phyloP scores from a whole-genome alignment of 2,888 invertebrate genomes.

The Acronicta aceris region DNA sequence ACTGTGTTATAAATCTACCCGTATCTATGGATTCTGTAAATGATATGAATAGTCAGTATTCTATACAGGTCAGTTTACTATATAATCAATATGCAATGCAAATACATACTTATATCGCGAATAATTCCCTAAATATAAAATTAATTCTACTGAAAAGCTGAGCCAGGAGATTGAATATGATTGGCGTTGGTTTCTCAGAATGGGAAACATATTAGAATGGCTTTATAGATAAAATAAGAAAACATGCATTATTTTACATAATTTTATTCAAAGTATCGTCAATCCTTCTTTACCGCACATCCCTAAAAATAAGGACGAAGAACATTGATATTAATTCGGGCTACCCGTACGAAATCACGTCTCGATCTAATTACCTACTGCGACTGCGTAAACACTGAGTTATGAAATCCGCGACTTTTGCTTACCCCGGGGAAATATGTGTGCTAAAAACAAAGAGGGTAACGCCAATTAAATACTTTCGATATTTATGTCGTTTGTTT shows the following conservation, averaged over 20 bases:
- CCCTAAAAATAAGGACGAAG: constrained; percentile 76
- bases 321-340: constrained; percentile 88
- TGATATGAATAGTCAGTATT: too few relatives aligned
- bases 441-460: constrained; percentile 83
- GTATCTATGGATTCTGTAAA: too few relatives aligned
- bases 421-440: constrained; percentile 83
- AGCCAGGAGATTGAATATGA: too few relatives aligned
- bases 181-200: too few relatives aligned
- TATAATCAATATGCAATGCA: too few relatives aligned
- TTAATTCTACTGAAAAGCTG: too few relatives aligned
- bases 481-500: constrained; percentile 46
- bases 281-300: constrained; percentile 46
- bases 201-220: too few relatives aligned
- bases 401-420: constrained; percentile 84
- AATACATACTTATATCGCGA: too few relatives aligned
- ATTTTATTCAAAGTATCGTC: constrained; percentile 6
- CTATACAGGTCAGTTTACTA: too few relatives aligned
- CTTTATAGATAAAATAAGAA: not conserved
- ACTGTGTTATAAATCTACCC: too few relatives aligned
- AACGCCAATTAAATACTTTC: constrained; percentile 51
- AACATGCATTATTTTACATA: not conserved
- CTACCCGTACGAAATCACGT: constrained; percentile 86
- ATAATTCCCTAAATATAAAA: too few relatives aligned
- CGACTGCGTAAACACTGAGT: constrained; percentile 85
- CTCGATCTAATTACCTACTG: constrained; percentile 84